These are phyloP conservation scores for Microctenopoma lineatum DNA, from an alignment of 2,797 vertebrate genomes.

Conservation along the genomic window DNA sequence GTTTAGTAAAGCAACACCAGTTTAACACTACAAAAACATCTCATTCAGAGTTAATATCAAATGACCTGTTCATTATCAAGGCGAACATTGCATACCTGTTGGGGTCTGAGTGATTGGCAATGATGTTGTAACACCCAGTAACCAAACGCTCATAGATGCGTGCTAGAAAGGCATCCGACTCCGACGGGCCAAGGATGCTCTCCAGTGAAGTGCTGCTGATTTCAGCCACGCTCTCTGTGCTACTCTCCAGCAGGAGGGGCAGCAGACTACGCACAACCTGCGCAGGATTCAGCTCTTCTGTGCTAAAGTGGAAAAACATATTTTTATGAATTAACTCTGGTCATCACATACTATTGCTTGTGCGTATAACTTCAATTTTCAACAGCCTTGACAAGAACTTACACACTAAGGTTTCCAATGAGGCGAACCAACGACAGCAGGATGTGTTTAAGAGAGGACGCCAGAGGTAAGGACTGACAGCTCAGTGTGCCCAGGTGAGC, in stretches of 20 bases:
- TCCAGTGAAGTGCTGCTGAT: slow-evolving; percentile 95
- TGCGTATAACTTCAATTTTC: background rate
- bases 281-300: slow-evolving; percentile 92
- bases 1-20: background rate
- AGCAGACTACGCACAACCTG: slow-evolving; percentile 92
- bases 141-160: slow-evolving; percentile 95
- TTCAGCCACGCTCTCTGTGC: slow-evolving; percentile 96
- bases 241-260: slow-evolving; percentile 94
- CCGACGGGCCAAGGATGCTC: slow-evolving; percentile 93
- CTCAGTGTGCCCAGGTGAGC: slow-evolving; percentile 95
- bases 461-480: slow-evolving; percentile 92
- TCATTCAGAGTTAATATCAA: background rate
- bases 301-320: slow-evolving; percentile 75
- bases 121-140: slow-evolving; percentile 95
- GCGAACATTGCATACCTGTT: slow-evolving; percentile 83
- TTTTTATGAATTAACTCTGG: background rate
- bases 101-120: slow-evolving; percentile 94
- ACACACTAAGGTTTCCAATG: slow-evolving; percentile 97
- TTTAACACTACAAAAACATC: background rate
- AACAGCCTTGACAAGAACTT: slow-evolving; percentile 72
- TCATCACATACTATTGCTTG: background rate
- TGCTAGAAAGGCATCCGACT: slow-evolving; percentile 95
- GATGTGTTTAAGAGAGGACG: slow-evolving; percentile 95
- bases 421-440: slow-evolving; percentile 95
- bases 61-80: background rate